Evolutionary conservation across 2,888 invertebrate species (phyloP), one percentile per base, ranked within the genome.

Genomic region (Cephonodes hylas): DNA sequence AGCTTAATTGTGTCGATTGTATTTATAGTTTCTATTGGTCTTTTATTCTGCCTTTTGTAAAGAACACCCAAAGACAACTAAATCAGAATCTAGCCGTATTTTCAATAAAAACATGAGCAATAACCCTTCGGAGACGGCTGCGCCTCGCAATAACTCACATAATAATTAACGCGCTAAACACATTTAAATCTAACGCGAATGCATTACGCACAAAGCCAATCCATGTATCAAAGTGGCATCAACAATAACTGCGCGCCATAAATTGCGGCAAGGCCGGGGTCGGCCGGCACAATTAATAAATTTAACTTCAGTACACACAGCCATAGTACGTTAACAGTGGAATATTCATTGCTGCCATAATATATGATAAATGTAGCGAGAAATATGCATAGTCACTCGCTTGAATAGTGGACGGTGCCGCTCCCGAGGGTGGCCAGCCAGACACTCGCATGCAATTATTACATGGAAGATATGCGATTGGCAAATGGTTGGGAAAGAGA

Each of bases 261-360:
- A 85, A 85, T 85, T 73, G 75, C 76, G 63, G 75, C 76, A 64
- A 71, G 76, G 79, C 74, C 66, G 73, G 74, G 85, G 83, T 84
- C 82, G 76, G 72, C 61, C 73, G 77, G 79, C 79, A 84, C 86
- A 87, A 87, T 87, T 87, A 88, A 88, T 88, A 89, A 89, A 87
- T 85, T 87, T 86, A 87, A 77, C 73, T 69, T 64, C 73, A 62
- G 61, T 58, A 58, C 61, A 61, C 57, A 58, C 38, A 23, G 31
- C 31, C 45, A 45, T 46, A 61, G 61, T 58, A 59, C 61, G 64
- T 83, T 87, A 90, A 88, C 89, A 86, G 82, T 77, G 82, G 84
- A 88, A 88, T 88, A 89, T 89, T 87, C 88, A 89, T 86, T 81
- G 88, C 81, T 66, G 76, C 81, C 80, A 83, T 86, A 86, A 83